Evolutionary conservation across 1,140 invertebrate genomes (phyloP), one percentile per base, ranked within the genome.

Genomic region (Idris sp.): DNA sequence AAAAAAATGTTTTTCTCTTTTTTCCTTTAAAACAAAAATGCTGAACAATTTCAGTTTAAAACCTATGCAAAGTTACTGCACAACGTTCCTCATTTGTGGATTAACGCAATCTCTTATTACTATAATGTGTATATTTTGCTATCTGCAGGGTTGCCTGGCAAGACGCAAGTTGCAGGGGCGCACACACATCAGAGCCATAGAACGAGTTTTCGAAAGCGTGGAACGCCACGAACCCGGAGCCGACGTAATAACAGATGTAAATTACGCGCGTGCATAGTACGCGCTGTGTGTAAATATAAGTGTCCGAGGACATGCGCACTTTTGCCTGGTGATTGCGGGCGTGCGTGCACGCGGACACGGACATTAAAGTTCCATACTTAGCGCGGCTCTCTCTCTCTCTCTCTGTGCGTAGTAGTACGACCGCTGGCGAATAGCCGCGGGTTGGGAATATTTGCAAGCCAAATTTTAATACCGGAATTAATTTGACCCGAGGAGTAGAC

Each of bases 391-490:
- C 51, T 62, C 58, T 54, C 43, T 33, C 36, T 30, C 54, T 69
- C 43, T 51, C 68, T 71, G 76, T 67, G 72, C 76, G 67, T 72
- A 68, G 49, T n/a, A n/a, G n/a, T n/a, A n/a, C n/a, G n/a, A 74
- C 72, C 71, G 76, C 56, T 62, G 72, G 67, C 68, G 72, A 74
- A 69, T 82, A 80, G 80, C 82, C 84, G 81, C 83, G 79, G 84
- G 83, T 84, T 80, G 77, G 80, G 83, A 83, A 86, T 88, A 87
- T 88, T 88, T 88, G 86, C 86, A 88, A 87, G 86, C 86, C 86
- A 87, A 88, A 88, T 88, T 88, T 88, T 88, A 88, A 88, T 88
- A 86, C 86, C 81, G 80, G 85, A 87, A 88, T 88, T 88, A 88
- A 88, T 88, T 88, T 88, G 85, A 86, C 83, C 84, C 81, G 82